Percentiles rank a stretch among this genome's conserved stretches.
Conservation (phyloP, 2,797 vertebrate genomes). For the Arctocebus calabarensis region DNA sequence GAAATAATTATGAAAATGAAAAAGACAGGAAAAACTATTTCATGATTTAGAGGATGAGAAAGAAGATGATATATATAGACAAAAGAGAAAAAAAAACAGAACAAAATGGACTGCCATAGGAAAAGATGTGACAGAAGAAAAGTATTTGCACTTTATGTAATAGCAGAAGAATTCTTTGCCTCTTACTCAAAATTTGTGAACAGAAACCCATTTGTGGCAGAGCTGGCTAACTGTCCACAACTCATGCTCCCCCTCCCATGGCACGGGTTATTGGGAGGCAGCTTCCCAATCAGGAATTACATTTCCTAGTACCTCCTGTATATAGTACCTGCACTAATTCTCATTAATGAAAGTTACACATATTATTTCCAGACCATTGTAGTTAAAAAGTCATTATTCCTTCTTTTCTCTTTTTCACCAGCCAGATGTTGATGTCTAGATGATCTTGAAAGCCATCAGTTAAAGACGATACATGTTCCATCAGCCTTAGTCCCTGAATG, state of each 20-base stretch:
- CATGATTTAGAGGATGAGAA: neutral
- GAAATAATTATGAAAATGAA: neutral
- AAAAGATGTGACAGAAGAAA: neutral
- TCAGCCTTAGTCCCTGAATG: neutral
- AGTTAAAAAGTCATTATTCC: neutral
- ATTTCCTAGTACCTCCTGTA: neutral
- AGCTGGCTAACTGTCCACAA: neutral
- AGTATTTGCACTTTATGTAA: neutral
- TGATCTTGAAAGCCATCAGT: neutral
- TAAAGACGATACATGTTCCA: neutral
- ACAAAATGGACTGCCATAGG: neutral
- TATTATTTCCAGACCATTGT: neutral
- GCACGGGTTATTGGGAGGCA: neutral
- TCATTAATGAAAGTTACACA: neutral
- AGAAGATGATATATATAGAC: neutral
- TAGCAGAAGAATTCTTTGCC: neutral
- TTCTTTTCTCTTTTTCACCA: neutral
- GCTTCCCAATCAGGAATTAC: neutral
- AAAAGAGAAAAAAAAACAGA: neutral
- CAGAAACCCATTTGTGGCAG: neutral
- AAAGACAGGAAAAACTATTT: neutral
- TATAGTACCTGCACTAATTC: neutral
- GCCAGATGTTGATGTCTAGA: neutral
- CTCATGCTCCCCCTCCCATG: neutral
- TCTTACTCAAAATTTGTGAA: neutral